Conservation (phyloP, 2,113 vertebrate genomes). For the Scalopus aquaticus region DNA sequence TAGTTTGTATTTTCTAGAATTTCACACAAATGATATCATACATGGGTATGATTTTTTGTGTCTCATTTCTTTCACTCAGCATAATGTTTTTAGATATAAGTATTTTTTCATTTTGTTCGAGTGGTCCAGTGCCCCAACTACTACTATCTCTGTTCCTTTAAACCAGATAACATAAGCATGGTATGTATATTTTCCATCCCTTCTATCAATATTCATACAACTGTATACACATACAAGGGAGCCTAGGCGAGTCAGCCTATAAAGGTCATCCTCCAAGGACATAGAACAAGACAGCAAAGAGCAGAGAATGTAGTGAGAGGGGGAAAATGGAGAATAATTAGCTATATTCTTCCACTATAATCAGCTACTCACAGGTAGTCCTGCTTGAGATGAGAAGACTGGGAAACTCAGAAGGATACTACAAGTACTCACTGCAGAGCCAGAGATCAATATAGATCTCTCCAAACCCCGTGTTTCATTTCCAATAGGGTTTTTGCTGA, state of each 20-base stretch:
- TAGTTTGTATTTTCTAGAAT: neutral
- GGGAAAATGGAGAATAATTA: neutral
- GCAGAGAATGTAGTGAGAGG: neutral
- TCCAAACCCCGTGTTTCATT: neutral
- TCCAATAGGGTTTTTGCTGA: neutral
- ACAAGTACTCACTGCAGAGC: neutral
- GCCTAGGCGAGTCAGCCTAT: neutral
- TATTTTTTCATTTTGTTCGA: neutral
- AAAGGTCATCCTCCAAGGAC: neutral
- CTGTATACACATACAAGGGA: neutral
- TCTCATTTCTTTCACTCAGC: constrained; percentile 2
- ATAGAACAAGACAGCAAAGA: neutral
- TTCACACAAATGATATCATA: neutral
- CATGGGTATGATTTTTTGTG: neutral
- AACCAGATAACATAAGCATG: neutral
- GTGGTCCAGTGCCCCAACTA: neutral
- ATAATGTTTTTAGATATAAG: neutral
- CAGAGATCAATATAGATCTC: neutral
- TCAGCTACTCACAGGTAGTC: neutral
- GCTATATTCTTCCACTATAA: neutral
- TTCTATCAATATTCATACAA: neutral
- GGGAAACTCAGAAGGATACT: neutral
- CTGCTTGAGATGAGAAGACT: neutral
- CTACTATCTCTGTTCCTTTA: neutral
- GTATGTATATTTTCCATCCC: neutral